A percentile compares a stretch with the other conserved stretches of the same genome.
phyloP scores from a whole-genome alignment of 2,888 invertebrate genomes.

The Dryadula phaetusa region DNA sequence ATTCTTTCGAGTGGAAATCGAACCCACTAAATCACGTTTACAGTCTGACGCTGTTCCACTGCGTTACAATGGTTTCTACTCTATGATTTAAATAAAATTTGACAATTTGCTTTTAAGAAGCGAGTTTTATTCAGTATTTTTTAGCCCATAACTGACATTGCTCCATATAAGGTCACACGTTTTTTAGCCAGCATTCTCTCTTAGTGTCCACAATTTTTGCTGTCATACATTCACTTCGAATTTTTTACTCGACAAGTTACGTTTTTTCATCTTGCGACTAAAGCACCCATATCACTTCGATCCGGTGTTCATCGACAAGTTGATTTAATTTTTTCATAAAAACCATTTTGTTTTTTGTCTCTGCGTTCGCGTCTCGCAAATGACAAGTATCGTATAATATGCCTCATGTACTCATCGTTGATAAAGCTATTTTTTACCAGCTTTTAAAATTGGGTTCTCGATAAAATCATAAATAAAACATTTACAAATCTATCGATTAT shows the following conservation, averaged over 20 bases:
- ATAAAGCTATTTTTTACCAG: neutral
- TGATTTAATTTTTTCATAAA: constrained; percentile 23
- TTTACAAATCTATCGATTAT: neutral
- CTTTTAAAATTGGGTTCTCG: neutral
- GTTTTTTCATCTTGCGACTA: constrained; percentile 13
- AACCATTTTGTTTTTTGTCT: neutral
- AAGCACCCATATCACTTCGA: constrained; percentile 18
- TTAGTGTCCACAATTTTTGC: constrained; percentile 14
- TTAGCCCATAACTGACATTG: neutral
- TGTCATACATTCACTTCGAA: constrained; percentile 5
- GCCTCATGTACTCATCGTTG: neutral
- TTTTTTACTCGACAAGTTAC: constrained; percentile 4
- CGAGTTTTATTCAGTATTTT: neutral
- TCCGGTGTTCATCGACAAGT: constrained; percentile 21
- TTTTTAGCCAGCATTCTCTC: constrained; percentile 14
- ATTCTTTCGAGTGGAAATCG: no score
- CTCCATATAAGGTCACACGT: constrained; percentile 10
- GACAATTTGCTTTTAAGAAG: neutral
- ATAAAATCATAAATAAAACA: neutral
- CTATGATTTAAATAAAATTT: neutral
- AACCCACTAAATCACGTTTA: no score
- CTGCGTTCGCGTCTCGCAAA: neutral
- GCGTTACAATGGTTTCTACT: no score
- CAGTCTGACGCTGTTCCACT: no score
- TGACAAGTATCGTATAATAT: neutral